A percentile compares a stretch with the other conserved stretches of the same genome.
phyloP scores from a whole-genome alignment of 1,140 invertebrate genomes.

The Mycetomoellerius zeteki region DNA sequence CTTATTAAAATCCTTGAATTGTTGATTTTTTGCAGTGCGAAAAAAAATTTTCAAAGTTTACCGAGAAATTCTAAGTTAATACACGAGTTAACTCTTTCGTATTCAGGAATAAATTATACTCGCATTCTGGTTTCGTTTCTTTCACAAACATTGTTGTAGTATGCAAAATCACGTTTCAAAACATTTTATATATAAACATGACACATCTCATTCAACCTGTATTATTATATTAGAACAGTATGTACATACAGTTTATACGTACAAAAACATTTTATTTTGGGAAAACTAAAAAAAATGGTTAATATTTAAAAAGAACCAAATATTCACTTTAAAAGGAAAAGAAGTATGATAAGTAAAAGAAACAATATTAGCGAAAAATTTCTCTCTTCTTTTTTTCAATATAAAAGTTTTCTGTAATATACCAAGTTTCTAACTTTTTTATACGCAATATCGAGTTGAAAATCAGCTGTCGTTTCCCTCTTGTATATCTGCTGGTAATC shows the following conservation, averaged over 20 bases:
- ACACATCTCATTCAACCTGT: background rate
- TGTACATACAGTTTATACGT: background rate
- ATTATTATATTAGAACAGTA: background rate
- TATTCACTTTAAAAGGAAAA: background rate
- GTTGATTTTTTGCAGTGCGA: background rate
- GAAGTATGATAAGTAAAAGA: background rate
- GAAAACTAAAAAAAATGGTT: background rate
- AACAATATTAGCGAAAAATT: background rate
- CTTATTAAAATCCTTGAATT: background rate
- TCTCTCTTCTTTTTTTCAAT: background rate
- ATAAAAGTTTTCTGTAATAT: background rate
- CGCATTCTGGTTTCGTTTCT: background rate
- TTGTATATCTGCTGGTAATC: constrained; percentile 44
- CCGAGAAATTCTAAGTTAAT: background rate
- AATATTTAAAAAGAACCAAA: background rate
- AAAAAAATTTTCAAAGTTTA: constrained; percentile 4
- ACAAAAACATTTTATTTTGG: background rate
- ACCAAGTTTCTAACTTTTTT: background rate
- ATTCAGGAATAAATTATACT: constrained; percentile 17
- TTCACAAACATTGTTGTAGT: background rate
- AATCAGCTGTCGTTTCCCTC: constrained; percentile 33
- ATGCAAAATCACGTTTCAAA: background rate
- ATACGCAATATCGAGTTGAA: background rate
- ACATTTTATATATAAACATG: background rate
- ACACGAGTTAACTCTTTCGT: background rate